Conservation (phyloP, 2,888 invertebrate species). For the Euzetes globulus region DNA sequence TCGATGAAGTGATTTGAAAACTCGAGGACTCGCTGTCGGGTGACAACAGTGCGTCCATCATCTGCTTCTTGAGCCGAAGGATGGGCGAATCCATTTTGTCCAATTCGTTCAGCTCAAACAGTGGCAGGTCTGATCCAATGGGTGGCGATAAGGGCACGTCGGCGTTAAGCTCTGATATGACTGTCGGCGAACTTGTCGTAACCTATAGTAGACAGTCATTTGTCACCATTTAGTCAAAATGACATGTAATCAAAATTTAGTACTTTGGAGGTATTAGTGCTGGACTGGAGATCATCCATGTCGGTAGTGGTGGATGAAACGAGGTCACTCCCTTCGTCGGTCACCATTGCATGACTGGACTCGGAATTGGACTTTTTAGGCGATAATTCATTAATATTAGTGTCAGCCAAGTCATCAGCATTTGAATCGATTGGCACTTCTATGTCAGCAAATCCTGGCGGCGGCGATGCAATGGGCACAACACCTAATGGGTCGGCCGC, state of each 20-base stretch:
- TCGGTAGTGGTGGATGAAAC: constrained; percentile 14
- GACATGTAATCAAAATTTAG: background rate
- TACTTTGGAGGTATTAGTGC: constrained; percentile 8
- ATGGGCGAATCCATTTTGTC: constrained; percentile 11
- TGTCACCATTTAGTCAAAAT: background rate
- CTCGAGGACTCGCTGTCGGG: constrained; percentile 33
- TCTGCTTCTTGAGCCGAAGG: background rate
- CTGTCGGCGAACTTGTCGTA: constrained; percentile 13
- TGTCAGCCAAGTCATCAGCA: background rate
- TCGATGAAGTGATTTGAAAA: constrained; percentile 28
- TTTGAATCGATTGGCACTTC: constrained; percentile 1
- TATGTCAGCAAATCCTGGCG: constrained; percentile 34
- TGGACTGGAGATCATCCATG: constrained; percentile 13
- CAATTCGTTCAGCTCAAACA: background rate
- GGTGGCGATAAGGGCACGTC: constrained; percentile 27
- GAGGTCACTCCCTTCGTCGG: constrained; percentile 1
- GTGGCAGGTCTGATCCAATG: background rate
- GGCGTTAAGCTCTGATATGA: constrained; percentile 23
- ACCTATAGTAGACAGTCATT: background rate
- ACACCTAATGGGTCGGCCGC: constrained; percentile 21
- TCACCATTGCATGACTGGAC: constrained; percentile 6
- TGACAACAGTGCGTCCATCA: constrained; percentile 22
- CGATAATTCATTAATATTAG: background rate
- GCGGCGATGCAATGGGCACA: constrained; percentile 28
- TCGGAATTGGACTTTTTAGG: background rate